A percentile compares a stretch with the other conserved stretches of the same genome.
These are phyloP conservation scores for Euura saliciscinereae DNA, from an alignment of 1,140 invertebrate genomes.

Conservation along the genomic window DNA sequence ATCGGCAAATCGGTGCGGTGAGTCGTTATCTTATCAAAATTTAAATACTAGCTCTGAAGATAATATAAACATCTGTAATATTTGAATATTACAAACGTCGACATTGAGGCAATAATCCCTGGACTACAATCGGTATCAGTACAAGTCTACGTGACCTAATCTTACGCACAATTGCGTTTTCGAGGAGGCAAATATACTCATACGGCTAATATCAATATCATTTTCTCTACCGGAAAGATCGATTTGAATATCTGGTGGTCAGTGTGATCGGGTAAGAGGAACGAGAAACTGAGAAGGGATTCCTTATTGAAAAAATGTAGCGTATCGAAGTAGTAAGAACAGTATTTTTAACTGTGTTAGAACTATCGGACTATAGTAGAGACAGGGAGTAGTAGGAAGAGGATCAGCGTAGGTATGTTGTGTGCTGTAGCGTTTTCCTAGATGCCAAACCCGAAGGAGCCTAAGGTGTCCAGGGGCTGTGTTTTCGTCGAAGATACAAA, in stretches of 20 bases:
- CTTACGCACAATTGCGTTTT: too few species aligned
- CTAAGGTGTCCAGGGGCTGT: not conserved
- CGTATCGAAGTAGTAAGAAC: not conserved
- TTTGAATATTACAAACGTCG: too few species aligned
- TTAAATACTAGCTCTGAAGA: too few species aligned
- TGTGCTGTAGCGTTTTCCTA: too few species aligned
- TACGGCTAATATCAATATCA: too few species aligned
- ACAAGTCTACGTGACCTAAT: too few species aligned
- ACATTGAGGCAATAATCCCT: too few species aligned
- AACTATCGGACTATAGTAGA: not conserved
- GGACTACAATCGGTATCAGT: too few species aligned
- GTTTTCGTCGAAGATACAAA: not conserved
- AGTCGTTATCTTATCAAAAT: too few species aligned
- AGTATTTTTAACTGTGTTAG: not conserved
- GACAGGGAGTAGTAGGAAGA: not conserved
- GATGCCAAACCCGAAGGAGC: not conserved
- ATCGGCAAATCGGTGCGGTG: too few species aligned
- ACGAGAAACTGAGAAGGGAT: not conserved
- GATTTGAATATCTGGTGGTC: not conserved
- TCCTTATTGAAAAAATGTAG: not conserved
- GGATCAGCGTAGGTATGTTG: not conserved
- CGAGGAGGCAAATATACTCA: too few species aligned
- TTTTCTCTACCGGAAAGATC: not conserved
- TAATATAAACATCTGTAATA: too few species aligned
- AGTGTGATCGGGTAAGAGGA: not conserved